Conservation (phyloP, 2,113 vertebrate genomes). For the Entelurus aequoreus region DNA sequence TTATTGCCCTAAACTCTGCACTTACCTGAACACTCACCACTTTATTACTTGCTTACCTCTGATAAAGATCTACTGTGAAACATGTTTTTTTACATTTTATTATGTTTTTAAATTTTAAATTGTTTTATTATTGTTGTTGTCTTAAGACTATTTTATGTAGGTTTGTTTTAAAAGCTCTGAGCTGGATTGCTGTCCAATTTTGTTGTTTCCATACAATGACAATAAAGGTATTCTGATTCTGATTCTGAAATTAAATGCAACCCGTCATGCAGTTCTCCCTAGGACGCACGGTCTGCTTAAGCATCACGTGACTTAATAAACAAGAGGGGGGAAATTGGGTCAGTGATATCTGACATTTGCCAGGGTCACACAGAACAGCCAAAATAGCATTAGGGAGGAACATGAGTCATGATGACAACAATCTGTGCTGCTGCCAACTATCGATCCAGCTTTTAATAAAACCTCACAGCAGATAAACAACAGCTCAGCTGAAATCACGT, state of each 20-base stretch:
- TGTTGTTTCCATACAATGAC: too few relatives aligned
- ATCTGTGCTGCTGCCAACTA: conserved; percentile 17
- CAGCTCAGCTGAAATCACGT: conserved; percentile 9
- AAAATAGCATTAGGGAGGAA: conserved; percentile 5
- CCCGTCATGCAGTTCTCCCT: conserved; percentile 2
- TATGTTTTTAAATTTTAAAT: too few relatives aligned
- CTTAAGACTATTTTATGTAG: too few relatives aligned
- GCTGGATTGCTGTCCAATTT: too few relatives aligned
- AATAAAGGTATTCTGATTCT: too few relatives aligned
- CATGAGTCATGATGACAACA: conserved; percentile 23
- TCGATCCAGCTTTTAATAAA: conserved; percentile 13
- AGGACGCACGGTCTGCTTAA: conserved; percentile 17
- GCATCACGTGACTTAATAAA: conserved; percentile 38
- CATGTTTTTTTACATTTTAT: too few relatives aligned
- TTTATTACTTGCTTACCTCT: too few relatives aligned
- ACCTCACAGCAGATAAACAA: background rate
- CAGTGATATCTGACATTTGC: conserved; percentile 25
- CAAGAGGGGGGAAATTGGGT: conserved; percentile 38
- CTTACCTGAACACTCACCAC: too few relatives aligned
- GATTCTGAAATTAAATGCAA: conserved; percentile 9
- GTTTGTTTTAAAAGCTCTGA: too few relatives aligned
- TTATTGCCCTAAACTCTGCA: too few relatives aligned
- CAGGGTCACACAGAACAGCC: conserved; percentile 36
- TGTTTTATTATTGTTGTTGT: too few relatives aligned
- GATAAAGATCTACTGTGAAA: too few relatives aligned